Conservation (phyloP, 2,113 vertebrate genomes). For the Chaetura pelagica region DNA sequence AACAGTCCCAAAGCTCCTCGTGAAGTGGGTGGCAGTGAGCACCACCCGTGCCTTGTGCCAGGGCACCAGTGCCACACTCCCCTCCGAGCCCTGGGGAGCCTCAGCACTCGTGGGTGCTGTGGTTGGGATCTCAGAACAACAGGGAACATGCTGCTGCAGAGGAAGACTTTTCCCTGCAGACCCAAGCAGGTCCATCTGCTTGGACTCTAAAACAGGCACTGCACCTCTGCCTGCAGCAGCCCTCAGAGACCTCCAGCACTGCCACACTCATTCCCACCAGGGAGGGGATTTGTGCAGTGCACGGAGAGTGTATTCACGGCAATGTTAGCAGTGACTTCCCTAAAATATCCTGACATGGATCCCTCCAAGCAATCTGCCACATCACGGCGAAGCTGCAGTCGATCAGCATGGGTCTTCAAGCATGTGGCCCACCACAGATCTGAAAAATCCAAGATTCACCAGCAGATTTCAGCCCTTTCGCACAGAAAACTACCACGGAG, state of each 20-base stretch:
- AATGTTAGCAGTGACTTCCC: background rate
- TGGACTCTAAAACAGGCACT: background rate
- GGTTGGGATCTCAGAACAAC: background rate
- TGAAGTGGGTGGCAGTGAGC: rapidly evolving
- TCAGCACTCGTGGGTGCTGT: rapidly evolving
- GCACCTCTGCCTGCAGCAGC: background rate
- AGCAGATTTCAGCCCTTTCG: background rate
- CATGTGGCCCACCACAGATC: background rate
- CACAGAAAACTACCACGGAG: background rate
- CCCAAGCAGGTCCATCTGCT: background rate
- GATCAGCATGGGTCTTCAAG: background rate
- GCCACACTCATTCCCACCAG: background rate
- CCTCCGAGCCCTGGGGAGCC: rapidly evolving
- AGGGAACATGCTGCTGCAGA: background rate
- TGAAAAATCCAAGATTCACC: background rate
- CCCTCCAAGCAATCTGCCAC: slow-evolving; percentile 11
- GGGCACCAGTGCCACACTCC: background rate
- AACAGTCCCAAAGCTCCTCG: background rate
- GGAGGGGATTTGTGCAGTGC: background rate
- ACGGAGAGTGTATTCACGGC: background rate
- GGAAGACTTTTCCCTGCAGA: background rate
- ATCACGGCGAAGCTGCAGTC: background rate
- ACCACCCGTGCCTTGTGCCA: rapidly evolving
- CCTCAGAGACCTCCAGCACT: background rate
- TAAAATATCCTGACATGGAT: slow-evolving; percentile 20